Base-by-base conservation (phyloP, 2,888 invertebrate genomes). In the Eupithecia exiguata region DNA sequence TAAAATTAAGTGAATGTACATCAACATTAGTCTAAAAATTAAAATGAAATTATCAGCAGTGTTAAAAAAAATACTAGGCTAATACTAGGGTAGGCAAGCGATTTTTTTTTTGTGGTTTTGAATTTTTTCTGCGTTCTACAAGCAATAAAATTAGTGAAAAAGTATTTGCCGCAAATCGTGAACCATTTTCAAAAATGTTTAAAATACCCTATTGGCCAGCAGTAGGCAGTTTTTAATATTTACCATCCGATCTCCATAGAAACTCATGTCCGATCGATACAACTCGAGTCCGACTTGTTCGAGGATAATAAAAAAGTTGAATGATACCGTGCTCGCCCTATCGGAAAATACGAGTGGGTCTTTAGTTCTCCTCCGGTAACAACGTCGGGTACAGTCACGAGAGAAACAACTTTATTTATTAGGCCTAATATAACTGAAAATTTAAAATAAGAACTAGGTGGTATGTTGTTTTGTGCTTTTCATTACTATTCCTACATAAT, bases 231-330 rank as follows among this genome's bases (percentile, higher is more conserved):
- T 43, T 21, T 69, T 40, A 70, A 62, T 62, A 69, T 69, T 66
- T 49, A 30, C 63, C 68, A 68, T 68, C 70, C 63, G 63, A 72
- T 75, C 72, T 70, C 70, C 77, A 74, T 69, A 75, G 75, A 77
- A 74, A 75, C 75, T 72, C 38, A 78, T 76, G 69, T 58, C 61
- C 74, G 76, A 78, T 79, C 79, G 72, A 80, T 80, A 80, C 74
- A 76, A 68, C 84, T 81, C 79, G 81, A 84, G 83, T 86, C 84
- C 87, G 83, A 82, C 91, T 92, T 89, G 90, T 86, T 86, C 86
- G 82, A 84, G 90, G 91, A 92, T 93, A 92, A 92, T 93, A 93
- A 92, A 91, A 92, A 93, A 93, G 89, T 93, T 93, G 90, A 90
- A 92, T 90, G 91, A 91, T 91, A 90, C 91, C 88, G 87, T 88